These are phyloP conservation scores for Cinclus cinclus DNA, from an alignment of 2,113 vertebrate species.

Conservation along the genomic window DNA sequence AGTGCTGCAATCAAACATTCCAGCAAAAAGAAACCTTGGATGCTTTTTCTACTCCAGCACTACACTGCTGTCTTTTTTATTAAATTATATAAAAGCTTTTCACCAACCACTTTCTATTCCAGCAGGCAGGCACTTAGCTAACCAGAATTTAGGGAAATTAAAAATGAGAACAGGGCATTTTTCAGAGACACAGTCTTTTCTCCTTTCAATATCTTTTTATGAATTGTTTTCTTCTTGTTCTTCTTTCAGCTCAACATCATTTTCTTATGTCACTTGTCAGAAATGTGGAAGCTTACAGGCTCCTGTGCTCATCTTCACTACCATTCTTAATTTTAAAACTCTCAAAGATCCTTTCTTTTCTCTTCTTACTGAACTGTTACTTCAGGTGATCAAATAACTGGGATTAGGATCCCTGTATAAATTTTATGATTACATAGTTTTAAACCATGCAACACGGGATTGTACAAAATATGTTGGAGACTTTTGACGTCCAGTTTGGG, in stretches of 20 bases:
- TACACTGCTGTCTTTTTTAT: not conserved
- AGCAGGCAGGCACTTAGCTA: not conserved
- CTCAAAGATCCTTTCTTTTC: not conserved
- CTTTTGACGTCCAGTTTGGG: not conserved
- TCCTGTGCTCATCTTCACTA: not conserved
- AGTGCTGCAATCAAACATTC: not conserved
- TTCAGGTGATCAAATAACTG: not conserved
- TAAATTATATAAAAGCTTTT: slow-evolving; percentile 15
- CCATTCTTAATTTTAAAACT: not conserved
- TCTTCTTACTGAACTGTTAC: not conserved
- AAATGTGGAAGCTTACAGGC: not conserved
- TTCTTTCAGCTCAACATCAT: not conserved
- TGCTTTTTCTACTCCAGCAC: not conserved
- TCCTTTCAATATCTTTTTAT: not conserved
- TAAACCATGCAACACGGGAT: not conserved
- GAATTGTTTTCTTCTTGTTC: not conserved
- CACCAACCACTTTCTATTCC: not conserved
- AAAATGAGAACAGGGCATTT: not conserved
- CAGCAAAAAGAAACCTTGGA: not conserved
- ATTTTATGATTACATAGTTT: not conserved
- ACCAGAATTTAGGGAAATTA: not conserved
- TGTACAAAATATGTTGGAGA: not conserved
- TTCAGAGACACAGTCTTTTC: not conserved
- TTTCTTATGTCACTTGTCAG: not conserved
- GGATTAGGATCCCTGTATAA: not conserved